Evolutionary conservation across 2,888 invertebrate genomes (phyloP), one percentile per base, ranked within the genome.

Genomic region (Tiphia femorata): DNA sequence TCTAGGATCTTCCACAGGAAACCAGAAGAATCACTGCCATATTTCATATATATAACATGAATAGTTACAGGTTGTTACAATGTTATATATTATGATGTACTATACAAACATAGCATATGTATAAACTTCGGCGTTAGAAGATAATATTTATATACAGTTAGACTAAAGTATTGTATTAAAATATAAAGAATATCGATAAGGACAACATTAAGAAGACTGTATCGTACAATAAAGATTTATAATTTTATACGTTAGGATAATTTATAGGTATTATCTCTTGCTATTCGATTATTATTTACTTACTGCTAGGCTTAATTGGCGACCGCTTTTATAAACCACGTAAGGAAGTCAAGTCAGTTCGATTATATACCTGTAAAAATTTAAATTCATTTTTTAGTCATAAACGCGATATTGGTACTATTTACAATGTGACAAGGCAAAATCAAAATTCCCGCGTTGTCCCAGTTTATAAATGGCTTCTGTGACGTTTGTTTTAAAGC

Each of bases 11-110:
- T 70, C 63, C 70, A 53, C 47, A 53, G n/a, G 46, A 63, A 73
- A 77, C 77, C 79, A 78, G 75, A 73, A 67, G 67, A 62, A 67
- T 61, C 78, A 79, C 79, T 79, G 79, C 79, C 79, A 78, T 77
- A 75, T 44, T 55, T 68, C 60, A 44, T 64, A 62, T 55, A 35
- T 64, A 64, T 42, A 38, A 41, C 33, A 56, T 51, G 29, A 25
- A 33, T 38, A 27, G 53, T 12, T n/a, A n/a, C n/a, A n/a, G n/a
- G n/a, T n/a, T n/a, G 58, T 48, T 62, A n/a, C n/a, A 59, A 42
- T 60, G 58, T 49, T 62, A 57, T 70, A 66, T 76, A 67, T 73
- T 72, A 64, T 64, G 65, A 73, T 67, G 65, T 75, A 71, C 40
- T 52, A 64, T 72, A 64, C 55, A 44, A 16, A 49, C 37, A 25